Base-by-base conservation (phyloP, 2,113 vertebrate species). In the Corapipo altera region DNA sequence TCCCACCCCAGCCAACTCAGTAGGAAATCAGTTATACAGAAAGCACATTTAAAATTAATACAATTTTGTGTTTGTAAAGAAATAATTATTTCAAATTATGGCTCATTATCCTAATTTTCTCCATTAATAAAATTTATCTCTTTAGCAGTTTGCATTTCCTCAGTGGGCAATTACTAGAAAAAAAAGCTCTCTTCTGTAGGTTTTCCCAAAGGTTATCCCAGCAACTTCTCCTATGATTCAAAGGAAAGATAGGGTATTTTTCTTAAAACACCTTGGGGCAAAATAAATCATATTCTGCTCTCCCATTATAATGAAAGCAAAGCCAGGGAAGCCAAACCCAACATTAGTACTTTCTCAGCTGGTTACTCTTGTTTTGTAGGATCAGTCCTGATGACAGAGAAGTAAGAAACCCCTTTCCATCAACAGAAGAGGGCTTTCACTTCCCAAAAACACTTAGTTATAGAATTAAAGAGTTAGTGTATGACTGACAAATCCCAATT, bases 1-100 rank as follows among this genome's bases (percentile, higher is more conserved):
- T 98, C 97, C 97, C 97, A 97, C 52, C 85, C 85, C 91, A 96
- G 87, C 94, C 54, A 23, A 87, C 96, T 97, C 95, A 13, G 95
- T 69, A 97, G 96, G 97, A 97, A 97, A 94, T 96, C 96, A 95
- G 90, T 80, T 88, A 95, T 54, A 96, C 80, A 97, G 97, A 97
- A 97, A 97, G 95, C 96, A 96, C 90, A 97, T 98, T 96, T 96
- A 94, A 97, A 98, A 98, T 98, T 96, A 98, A 97, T 97, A 97
- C 77, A 95, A 94, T 95, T 97, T 97, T 88, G 78, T 97, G 95
- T 98, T 98, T 97, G 95, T 95, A 97, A 98, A 97, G 97, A 98
- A 98, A 95, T 97, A 97, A 97, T 98, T 97, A 97, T 97, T 98
- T 98, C 97, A 98, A 98, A 98, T 98, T 97, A 98, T 98, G 24